A percentile compares a stretch with the other conserved stretches of the same genome.
Evolutionary conservation across 2,797 vertebrate species (phyloP).

Genomic region (Crocodylus rhombifer): DNA sequence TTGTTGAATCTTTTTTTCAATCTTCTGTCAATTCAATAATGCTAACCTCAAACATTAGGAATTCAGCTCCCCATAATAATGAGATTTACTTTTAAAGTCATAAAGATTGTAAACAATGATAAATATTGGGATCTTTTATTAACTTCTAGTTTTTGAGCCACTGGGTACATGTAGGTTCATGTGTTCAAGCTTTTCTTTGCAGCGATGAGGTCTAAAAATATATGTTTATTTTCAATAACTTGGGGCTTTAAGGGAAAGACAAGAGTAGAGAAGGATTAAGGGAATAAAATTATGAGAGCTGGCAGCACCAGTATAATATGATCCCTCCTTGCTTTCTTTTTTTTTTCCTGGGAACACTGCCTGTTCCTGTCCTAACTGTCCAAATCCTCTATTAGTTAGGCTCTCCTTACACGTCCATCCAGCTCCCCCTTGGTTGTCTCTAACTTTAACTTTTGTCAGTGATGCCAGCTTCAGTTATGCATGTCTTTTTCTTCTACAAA

Average conservation of each 20-base stretch:
- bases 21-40: not conserved
- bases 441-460: not conserved
- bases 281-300: not conserved
- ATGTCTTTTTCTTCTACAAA: not conserved
- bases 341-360: not conserved
- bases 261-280: not conserved
- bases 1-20: not conserved
- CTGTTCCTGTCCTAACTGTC: not conserved
- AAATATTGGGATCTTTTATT: not conserved
- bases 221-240: not conserved
- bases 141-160: accelerated
- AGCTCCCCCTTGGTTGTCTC: no score
- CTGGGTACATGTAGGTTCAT: not conserved
- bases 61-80: accelerated
- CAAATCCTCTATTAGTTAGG: not conserved
- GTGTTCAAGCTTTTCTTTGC: not conserved
- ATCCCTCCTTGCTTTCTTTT: not conserved
- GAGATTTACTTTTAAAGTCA: not conserved
- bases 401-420: not conserved
- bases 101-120: not conserved
- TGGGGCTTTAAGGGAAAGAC: not conserved
- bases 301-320: not conserved
- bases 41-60: not conserved
- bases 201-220: not conserved
- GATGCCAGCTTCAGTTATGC: not conserved